These are phyloP conservation scores for Lepidurus arcticus DNA, from an alignment of 1,140 invertebrate genomes.

Conservation along the genomic window DNA sequence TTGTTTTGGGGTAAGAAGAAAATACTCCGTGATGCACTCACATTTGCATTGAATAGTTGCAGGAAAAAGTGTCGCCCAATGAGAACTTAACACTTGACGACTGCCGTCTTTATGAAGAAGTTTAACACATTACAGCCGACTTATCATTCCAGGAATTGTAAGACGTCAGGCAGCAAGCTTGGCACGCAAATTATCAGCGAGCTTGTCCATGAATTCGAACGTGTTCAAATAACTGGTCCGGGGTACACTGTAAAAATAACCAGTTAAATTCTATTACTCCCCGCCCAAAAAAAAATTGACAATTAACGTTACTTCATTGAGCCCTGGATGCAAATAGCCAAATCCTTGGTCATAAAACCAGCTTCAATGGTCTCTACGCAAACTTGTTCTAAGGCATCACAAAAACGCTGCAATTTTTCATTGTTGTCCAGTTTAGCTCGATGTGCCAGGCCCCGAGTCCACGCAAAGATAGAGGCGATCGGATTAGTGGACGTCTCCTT, in stretches of 20 bases:
- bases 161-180: conserved; percentile 44
- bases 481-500: conserved; percentile 61
- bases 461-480: conserved; percentile 48
- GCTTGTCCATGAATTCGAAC: conserved; percentile 93
- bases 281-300: neutral
- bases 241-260: conserved; percentile 24
- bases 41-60: too few relatives aligned
- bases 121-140: neutral
- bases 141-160: neutral
- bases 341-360: conserved; percentile 61
- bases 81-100: too few relatives aligned
- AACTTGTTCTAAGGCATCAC: conserved; percentile 50
- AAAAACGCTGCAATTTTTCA: conserved; percentile 47
- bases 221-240: conserved; percentile 90
- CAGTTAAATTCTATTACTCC: neutral
- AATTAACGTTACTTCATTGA: conserved; percentile 38
- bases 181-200: conserved; percentile 84
- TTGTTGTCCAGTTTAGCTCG: conserved; percentile 55
- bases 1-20: too few relatives aligned
- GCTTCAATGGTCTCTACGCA: conserved; percentile 60
- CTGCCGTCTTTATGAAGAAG: too few relatives aligned
- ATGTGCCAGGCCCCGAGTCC: conserved; percentile 42
- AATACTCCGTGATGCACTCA: too few relatives aligned
- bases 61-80: too few relatives aligned
- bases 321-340: conserved; percentile 62